Evolutionary conservation across 2,797 vertebrate genomes (phyloP), one percentile per base, ranked within the genome.

Genomic region (Tapera naevia): DNA sequence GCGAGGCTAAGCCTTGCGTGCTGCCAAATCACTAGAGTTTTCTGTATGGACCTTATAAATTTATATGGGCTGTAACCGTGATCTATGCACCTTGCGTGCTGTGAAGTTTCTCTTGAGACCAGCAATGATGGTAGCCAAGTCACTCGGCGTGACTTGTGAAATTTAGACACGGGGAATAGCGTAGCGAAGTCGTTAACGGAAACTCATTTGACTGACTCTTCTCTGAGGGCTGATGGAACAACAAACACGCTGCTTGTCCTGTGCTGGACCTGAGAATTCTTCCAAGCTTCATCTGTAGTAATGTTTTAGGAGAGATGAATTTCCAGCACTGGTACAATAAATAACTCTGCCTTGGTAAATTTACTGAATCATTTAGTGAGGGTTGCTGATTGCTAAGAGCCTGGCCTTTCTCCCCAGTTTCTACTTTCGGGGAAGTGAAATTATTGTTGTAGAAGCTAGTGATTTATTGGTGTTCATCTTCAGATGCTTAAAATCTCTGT

Each of bases 111-210:
- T 10, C 39, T 17, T 37, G 17, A 51, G 62, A 70, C 24, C 54
- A 72, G 64, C 39, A 23, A 3, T 58, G 54, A 32, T 2, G 2
- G 51, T 25, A 25, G 60, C 72, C 30, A 51, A 45, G 60, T 62
- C 67, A 3, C 58, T 65, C 0, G 0, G 39, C 60, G 30, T 4
- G 5, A 6, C n/a, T 6, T 1, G 11, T 66, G 57, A 58, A 58
- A 12, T 10, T 50, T 67, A 57, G 64, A 88, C 56, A 10, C 8
- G 28, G 62, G 75, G 35, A 66, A 21, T 8, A 39, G n/a, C 1
- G 3, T 45, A 51, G 67, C 22, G 4, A 67, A 80, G 30, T 48
- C 61, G 80, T 80, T 57, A 27, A 51, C 19, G 61, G 35, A 56
- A 41, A 18, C 43, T 75, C 43, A 11, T 45, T 65, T 7, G 2